Conservation (phyloP, 2,113 vertebrate species). For the Muntiacus muntjak region DNA sequence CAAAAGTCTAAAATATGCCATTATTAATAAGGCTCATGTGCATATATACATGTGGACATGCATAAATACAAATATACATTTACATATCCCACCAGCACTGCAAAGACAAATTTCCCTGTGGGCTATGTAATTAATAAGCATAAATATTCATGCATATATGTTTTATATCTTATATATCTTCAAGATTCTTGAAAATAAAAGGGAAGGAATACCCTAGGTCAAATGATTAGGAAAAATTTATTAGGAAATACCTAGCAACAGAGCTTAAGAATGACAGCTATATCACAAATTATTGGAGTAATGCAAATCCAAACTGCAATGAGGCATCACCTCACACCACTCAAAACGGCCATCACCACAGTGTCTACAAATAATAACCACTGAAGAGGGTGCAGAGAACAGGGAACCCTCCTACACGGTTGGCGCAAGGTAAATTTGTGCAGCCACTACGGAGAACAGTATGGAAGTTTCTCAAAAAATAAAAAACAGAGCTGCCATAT, state of each 20-base stretch:
- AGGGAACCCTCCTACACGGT: not conserved
- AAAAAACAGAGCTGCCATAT: not conserved
- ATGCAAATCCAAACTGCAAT: not conserved
- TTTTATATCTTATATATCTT: not conserved
- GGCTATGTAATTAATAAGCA: not conserved
- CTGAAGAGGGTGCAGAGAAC: not conserved
- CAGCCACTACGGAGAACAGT: not conserved
- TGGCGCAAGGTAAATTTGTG: not conserved
- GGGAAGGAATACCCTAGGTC: not conserved
- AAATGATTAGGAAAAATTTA: not conserved
- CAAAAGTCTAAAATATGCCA: not conserved
- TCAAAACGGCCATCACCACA: not conserved
- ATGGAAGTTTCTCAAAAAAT: not conserved
- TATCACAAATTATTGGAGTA: not conserved
- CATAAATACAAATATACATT: not conserved
- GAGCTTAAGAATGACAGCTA: not conserved
- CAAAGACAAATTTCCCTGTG: not conserved
- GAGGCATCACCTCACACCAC: not conserved
- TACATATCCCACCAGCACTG: not conserved
- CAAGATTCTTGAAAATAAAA: constrained; percentile 20
- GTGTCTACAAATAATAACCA: not conserved
- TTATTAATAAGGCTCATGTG: not conserved
- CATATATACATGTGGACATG: not conserved
- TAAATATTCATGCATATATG: not conserved
- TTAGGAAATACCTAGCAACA: not conserved